Base-by-base conservation (phyloP, 2,888 invertebrate genomes). In the Nomada lathburiana region DNA sequence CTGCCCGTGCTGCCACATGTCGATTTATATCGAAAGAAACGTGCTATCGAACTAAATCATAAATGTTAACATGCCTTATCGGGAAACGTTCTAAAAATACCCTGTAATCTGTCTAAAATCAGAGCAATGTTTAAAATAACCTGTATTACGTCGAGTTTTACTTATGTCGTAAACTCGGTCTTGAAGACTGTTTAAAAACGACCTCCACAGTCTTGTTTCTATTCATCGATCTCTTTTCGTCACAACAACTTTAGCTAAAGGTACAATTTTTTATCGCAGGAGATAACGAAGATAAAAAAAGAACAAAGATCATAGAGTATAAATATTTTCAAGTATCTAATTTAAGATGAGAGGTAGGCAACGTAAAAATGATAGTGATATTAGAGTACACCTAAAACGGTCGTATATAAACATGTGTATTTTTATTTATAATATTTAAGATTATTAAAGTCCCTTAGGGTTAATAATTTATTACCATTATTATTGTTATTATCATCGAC, bases 1-100 rank as follows among this genome's bases (percentile, higher is more conserved):
- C 80, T 65, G 60, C 36, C 52, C 53, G 77, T 57, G 60, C 20
- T 13, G 23, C 26, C 76, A 71, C 70, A 71, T 42, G 71, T 53
- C 50, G 47, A 67, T 74, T 23, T n/a, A 23, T 59, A 20, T 23
- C 44, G 65, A 69, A 57, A 62, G 60, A 42, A 60, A 60, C 50
- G 20, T 69, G 50, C 26, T 69, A 4, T 4, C 23, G 36, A 52
- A 50, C n/a, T 59, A 18, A 52, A 29, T 9, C 29, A 36, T 52
- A 42, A 68, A 57, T 29, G 50, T 29, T 68, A 55, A 44, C 26
- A 5, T 26, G 13, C 26, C 44, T 7, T 26, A 44, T 26, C 9
- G 18, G 7, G 3, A n/a, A 7, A 42, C n/a, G 5, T 52, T 29
- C 26, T 13, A n/a, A 29, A 65, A n/a, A 20, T 18, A 9, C 3